These are phyloP conservation scores for Ceraclea dissimilis DNA, from an alignment of 2,888 invertebrate genomes.

Conservation along the genomic window DNA sequence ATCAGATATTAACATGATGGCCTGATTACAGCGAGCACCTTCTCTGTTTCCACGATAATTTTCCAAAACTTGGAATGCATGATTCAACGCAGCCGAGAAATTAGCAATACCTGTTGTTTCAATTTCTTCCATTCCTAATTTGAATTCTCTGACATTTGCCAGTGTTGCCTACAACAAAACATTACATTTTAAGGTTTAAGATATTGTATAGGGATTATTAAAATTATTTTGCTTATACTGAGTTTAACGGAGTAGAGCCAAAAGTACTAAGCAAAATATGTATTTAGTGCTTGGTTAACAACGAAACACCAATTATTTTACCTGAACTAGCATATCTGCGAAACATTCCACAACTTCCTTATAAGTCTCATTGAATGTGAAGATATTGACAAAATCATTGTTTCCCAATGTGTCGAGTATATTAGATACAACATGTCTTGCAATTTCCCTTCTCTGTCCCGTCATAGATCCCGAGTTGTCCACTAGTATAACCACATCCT, in stretches of 20 bases:
- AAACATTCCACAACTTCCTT: conserved; percentile 84
- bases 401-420: conserved; percentile 95
- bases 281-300: too few species aligned
- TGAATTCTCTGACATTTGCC: conserved; percentile 75
- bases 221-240: too few species aligned
- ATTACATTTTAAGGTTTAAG: too few species aligned
- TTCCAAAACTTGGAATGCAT: conserved; percentile 82
- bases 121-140: conserved; percentile 68
- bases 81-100: conserved; percentile 80
- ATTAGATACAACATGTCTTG: conserved; percentile 75
- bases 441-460: conserved; percentile 81
- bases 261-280: too few species aligned
- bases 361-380: conserved; percentile 79
- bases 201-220: too few species aligned
- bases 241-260: too few species aligned
- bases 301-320: too few species aligned
- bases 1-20: conserved; percentile 98
- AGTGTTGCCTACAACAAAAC: conserved; percentile 60
- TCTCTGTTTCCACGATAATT: conserved; percentile 53
- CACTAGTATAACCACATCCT: conserved; percentile 80
- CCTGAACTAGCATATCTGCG: conserved; percentile 83
- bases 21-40: conserved; percentile 68
- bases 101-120: conserved; percentile 88
- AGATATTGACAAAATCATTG: conserved; percentile 96
- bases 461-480: conserved; percentile 92